Evolutionary conservation across 2,888 invertebrate species (phyloP).

Genomic region (Phrixothrix hirtus): DNA sequence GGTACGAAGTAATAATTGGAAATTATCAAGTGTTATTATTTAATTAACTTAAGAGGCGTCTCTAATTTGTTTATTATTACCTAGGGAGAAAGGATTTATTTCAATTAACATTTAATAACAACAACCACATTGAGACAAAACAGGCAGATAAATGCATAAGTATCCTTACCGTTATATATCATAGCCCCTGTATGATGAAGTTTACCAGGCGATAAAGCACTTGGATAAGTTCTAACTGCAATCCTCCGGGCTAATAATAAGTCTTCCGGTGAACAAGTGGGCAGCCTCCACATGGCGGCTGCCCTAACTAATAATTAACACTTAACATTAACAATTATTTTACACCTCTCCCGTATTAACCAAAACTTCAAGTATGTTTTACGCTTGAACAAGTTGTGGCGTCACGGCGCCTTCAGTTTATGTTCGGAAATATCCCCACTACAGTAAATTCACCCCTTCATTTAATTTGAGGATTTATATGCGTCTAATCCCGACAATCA

Average conservation of each 20-base stretch:
- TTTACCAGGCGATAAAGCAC: slow-evolving; percentile 55
- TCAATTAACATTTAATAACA: too few species aligned
- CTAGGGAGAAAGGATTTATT: too few species aligned
- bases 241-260: slow-evolving; percentile 54
- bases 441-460: slow-evolving; percentile 20
- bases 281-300: slow-evolving; percentile 57
- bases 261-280: slow-evolving; percentile 56
- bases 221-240: slow-evolving; percentile 55
- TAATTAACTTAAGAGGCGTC: too few species aligned
- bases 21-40: too few species aligned
- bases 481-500: too few species aligned
- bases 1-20: too few species aligned
- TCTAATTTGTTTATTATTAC: too few species aligned
- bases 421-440: slow-evolving; percentile 32
- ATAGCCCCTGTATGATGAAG: slow-evolving; percentile 58
- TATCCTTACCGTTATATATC: slow-evolving; percentile 60
- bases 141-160: background rate
- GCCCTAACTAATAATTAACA: slow-evolving; percentile 26
- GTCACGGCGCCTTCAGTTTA: slow-evolving; percentile 31
- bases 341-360: background rate
- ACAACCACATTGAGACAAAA: too few species aligned
- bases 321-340: slow-evolving; percentile 14
- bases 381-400: slow-evolving; percentile 35
- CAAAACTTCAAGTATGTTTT: too few species aligned
- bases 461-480: background rate